A percentile compares a stretch with the other conserved stretches of the same genome.
Conservation (phyloP, 1,140 invertebrate species). For the Proales similis region DNA sequence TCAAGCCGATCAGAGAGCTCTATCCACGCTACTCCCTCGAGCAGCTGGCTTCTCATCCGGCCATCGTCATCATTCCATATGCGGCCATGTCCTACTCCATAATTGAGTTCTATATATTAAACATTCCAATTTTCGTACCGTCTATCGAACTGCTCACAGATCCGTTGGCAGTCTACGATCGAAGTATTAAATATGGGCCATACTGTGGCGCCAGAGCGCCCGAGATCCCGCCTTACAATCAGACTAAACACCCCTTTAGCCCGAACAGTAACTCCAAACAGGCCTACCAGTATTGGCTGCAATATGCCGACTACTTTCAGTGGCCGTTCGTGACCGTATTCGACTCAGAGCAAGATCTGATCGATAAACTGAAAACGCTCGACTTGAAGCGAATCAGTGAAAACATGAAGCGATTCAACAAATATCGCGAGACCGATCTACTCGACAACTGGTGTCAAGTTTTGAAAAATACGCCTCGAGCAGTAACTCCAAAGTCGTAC, state of each 20-base stretch:
- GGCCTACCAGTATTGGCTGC: slow-evolving; percentile 37
- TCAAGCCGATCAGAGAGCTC: background rate
- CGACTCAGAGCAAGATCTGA: slow-evolving; percentile 26
- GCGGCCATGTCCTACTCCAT: slow-evolving; percentile 33
- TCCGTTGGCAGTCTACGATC: slow-evolving; percentile 33
- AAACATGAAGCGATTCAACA: slow-evolving; percentile 9
- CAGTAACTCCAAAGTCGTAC: no score
- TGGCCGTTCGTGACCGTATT: slow-evolving; percentile 35
- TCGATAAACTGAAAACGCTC: slow-evolving; percentile 10
- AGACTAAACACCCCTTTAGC: slow-evolving; percentile 22
- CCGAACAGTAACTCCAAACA: background rate
- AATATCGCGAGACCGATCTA: background rate
- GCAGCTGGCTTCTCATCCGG: slow-evolving; percentile 37
- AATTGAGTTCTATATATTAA: slow-evolving; percentile 35
- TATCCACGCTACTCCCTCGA: slow-evolving; percentile 38
- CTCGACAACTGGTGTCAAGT: slow-evolving; percentile 28
- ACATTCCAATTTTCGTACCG: slow-evolving; percentile 39
- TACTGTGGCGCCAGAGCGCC: background rate
- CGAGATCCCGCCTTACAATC: slow-evolving; percentile 8
- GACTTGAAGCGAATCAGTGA: slow-evolving; percentile 10
- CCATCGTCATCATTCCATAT: slow-evolving; percentile 39
- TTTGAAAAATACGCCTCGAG: no score
- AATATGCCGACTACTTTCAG: slow-evolving; percentile 38
- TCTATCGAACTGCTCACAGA: slow-evolving; percentile 35
- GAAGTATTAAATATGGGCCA: slow-evolving; percentile 3